Evolutionary conservation across 2,113 vertebrate species (phyloP).

Genomic region (Micronycteris hirsuta): DNA sequence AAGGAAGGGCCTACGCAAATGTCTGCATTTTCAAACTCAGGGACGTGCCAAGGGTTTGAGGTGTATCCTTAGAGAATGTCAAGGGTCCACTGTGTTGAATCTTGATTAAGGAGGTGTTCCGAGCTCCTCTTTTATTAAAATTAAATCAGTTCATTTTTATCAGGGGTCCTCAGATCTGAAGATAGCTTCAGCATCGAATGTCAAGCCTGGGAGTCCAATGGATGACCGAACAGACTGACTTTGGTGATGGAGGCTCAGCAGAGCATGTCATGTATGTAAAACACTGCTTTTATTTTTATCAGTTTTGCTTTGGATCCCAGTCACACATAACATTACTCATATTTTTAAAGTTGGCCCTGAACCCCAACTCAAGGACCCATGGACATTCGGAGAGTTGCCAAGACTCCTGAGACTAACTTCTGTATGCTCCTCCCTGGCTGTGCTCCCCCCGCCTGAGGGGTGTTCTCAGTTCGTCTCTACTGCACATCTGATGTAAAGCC

Average conservation of each 20-base stretch:
- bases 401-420: not conserved
- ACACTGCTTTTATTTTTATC: not conserved
- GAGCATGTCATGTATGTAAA: not conserved
- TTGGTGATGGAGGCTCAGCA: not conserved
- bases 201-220: not conserved
- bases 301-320: constrained; percentile 4
- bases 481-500: not conserved
- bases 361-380: not conserved
- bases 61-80: not conserved
- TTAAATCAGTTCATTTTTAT: not conserved
- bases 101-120: not conserved
- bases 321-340: not conserved
- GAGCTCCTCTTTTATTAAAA: not conserved
- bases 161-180: not conserved
- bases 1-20: not conserved
- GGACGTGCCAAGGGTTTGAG: not conserved
- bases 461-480: not conserved
- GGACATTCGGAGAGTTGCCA: not conserved
- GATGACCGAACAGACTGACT: not conserved
- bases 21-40: constrained; percentile 3
- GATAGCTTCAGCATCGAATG: not conserved
- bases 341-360: not conserved
- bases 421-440: not conserved
- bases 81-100: not conserved
- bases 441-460: not conserved